Conservation (phyloP, 2,113 vertebrate species). For the Pelobates fuscus region DNA sequence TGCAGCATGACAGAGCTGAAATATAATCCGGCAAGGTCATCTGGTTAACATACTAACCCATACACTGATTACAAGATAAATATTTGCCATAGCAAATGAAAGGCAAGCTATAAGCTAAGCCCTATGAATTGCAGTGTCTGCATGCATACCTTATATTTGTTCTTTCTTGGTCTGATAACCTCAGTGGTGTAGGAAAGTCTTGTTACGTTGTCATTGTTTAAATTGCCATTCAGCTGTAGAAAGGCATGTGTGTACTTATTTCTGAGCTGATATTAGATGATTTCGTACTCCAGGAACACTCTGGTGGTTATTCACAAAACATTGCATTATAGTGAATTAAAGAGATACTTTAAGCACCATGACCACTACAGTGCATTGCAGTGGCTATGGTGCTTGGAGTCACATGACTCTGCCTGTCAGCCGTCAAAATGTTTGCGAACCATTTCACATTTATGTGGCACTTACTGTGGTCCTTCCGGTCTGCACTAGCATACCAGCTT, state of each 20-base stretch:
- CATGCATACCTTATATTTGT: neutral
- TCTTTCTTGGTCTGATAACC: neutral
- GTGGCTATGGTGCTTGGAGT: no score
- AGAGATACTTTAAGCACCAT: no score
- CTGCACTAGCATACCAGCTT: no score
- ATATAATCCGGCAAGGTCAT: neutral
- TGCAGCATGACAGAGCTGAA: no score
- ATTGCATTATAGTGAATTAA: no score
- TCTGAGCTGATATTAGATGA: neutral
- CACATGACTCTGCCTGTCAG: no score
- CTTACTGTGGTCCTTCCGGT: no score
- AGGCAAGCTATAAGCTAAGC: neutral
- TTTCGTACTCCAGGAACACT: no score
- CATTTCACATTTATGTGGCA: no score
- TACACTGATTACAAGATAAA: slow-evolving; percentile 4
- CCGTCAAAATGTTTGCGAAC: no score
- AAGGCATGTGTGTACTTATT: neutral
- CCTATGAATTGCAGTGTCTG: neutral
- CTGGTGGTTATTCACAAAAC: no score
- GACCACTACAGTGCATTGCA: no score
- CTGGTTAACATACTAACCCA: neutral
- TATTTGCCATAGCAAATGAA: neutral
- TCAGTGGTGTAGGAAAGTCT: neutral
- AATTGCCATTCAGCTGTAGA: neutral
- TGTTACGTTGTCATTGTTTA: neutral